Evolutionary conservation across 2,888 invertebrate genomes (phyloP).

Genomic region (Clostera curtula): DNA sequence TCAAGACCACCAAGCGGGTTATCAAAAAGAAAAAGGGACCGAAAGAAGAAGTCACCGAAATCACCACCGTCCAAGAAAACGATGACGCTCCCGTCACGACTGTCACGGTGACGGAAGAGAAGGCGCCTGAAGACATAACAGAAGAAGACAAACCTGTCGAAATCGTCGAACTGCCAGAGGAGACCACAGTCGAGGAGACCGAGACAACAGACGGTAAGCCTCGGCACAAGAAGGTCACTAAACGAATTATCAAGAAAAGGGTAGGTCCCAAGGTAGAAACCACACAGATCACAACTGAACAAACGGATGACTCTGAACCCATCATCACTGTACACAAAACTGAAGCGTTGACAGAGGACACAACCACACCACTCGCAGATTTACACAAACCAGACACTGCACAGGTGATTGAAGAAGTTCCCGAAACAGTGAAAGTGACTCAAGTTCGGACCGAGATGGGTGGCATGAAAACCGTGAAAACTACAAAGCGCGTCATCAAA

Average conservation of each 20-base stretch:
- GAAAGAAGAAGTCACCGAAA: slow-evolving; percentile 57
- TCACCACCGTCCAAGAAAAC: slow-evolving; percentile 50
- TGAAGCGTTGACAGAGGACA: slow-evolving; percentile 24
- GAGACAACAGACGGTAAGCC: slow-evolving; percentile 38
- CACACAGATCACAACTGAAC: slow-evolving; percentile 17
- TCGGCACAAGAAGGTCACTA: slow-evolving; percentile 1
- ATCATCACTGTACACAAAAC: slow-evolving; percentile 30
- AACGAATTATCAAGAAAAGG: slow-evolving; percentile 20
- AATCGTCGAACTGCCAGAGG: slow-evolving; percentile 35
- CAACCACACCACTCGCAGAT: slow-evolving; percentile 12
- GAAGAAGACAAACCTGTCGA: slow-evolving; percentile 25
- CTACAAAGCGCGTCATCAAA: slow-evolving; percentile 10
- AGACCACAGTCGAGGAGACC: slow-evolving; percentile 28
- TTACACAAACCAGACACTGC: slow-evolving; percentile 11
- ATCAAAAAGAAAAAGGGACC: slow-evolving; percentile 38
- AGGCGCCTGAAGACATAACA: slow-evolving; percentile 38
- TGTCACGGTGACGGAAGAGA: slow-evolving; percentile 37
- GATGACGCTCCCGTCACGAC: slow-evolving; percentile 42
- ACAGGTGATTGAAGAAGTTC: slow-evolving; percentile 21
- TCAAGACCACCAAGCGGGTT: slow-evolving; percentile 32
- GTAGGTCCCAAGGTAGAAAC: slow-evolving; percentile 28
- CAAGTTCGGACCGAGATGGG: slow-evolving; percentile 30
- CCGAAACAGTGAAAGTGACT: slow-evolving; percentile 45
- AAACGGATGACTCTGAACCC: slow-evolving; percentile 22
- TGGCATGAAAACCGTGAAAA: slow-evolving; percentile 10